Evolutionary conservation across 2,113 vertebrate species (phyloP).

Genomic region (Boulengeromyrus knoepffleri): DNA sequence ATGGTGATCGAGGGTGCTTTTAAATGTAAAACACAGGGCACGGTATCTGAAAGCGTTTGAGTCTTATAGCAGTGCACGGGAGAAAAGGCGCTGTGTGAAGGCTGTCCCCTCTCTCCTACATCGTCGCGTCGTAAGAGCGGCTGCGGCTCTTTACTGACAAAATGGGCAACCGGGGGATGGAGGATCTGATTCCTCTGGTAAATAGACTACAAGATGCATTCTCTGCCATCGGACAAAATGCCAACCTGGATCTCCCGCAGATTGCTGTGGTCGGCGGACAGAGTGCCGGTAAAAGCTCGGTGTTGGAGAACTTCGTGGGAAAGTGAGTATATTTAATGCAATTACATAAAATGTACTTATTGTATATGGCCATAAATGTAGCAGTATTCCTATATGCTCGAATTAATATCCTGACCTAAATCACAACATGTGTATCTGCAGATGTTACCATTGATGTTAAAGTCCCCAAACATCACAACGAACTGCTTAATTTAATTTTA

Average conservation of each 20-base stretch:
- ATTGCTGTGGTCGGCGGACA: constrained; percentile 93
- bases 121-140: neutral
- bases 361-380: neutral
- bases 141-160: neutral
- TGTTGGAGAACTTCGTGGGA: constrained; percentile 93
- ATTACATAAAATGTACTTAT: neutral
- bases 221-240: constrained; percentile 83
- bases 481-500: neutral
- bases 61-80: neutral
- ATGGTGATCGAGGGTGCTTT: neutral
- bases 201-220: constrained; percentile 89
- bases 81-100: constrained; percentile 1
- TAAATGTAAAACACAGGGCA: neutral
- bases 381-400: neutral
- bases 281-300: constrained; percentile 93
- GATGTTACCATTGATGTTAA: neutral
- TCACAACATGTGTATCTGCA: neutral
- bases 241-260: constrained; percentile 86
- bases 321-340: constrained; percentile 59
- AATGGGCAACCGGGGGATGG: constrained; percentile 95
- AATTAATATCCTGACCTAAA: neutral
- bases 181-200: constrained; percentile 88
- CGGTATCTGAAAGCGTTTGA: neutral
- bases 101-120: neutral
- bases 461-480: neutral